Evolutionary conservation across 2,888 invertebrate genomes (phyloP).

Genomic region (Hirtodrosophila histrioides): DNA sequence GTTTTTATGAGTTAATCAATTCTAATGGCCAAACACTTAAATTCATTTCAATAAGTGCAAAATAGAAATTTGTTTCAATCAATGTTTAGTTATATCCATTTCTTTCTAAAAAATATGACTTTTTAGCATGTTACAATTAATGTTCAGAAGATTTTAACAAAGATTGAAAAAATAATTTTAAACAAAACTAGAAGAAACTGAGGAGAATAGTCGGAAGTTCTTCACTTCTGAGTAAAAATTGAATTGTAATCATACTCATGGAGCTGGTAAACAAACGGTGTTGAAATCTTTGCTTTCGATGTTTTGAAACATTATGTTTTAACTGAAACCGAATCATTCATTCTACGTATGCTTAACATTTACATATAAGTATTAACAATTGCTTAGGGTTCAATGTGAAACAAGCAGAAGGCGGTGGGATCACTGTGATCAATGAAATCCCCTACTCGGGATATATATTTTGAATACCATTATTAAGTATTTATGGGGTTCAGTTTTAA

Average conservation of each 20-base stretch:
- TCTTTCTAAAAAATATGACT: too few relatives aligned
- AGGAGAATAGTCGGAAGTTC: not conserved
- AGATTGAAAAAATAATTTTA: not conserved
- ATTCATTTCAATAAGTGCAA: slow-evolving; percentile 51
- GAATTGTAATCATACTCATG: not conserved
- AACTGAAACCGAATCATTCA: slow-evolving; percentile 68
- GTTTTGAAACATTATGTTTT: slow-evolving; percentile 53
- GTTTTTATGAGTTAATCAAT: slow-evolving; percentile 25
- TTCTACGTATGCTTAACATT: slow-evolving; percentile 19
- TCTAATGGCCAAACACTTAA: slow-evolving; percentile 44
- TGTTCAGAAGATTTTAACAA: slow-evolving; percentile 2
- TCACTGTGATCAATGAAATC: slow-evolving; percentile 62
- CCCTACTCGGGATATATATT: slow-evolving; percentile 20
- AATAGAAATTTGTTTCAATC: slow-evolving; percentile 23
- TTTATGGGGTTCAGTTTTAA: slow-evolving; percentile 2
- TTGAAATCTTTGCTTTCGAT: slow-evolving; percentile 53
- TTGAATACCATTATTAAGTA: too few relatives aligned
- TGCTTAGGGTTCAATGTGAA: slow-evolving; percentile 50
- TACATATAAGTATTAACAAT: slow-evolving; percentile 28
- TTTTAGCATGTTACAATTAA: too few relatives aligned
- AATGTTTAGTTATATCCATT: not conserved
- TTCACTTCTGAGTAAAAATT: not conserved
- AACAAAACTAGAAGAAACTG: not conserved
- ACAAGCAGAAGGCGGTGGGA: slow-evolving; percentile 75
- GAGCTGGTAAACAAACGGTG: slow-evolving; percentile 12